phyloP scores from a whole-genome alignment of 2,888 invertebrate genomes.

The Drosophila demipolita region DNA sequence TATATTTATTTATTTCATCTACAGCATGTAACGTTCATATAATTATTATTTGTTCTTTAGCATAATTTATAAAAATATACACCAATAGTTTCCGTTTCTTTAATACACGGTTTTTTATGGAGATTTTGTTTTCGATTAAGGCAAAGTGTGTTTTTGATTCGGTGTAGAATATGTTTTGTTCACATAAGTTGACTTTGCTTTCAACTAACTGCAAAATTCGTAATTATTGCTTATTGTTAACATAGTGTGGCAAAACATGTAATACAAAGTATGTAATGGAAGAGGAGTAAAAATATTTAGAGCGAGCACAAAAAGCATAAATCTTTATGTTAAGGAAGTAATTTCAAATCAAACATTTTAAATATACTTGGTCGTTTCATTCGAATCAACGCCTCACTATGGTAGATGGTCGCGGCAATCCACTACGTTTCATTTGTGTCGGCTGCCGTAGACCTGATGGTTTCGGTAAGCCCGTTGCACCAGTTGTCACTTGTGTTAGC shows the following conservation, averaged over 20 bases:
- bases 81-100: slow-evolving; percentile 27
- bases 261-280: slow-evolving; percentile 6
- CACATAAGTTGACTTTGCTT: slow-evolving; percentile 9
- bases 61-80: slow-evolving; percentile 68
- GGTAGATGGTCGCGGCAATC: slow-evolving; percentile 83
- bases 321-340: not conserved
- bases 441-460: slow-evolving; percentile 83
- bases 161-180: not conserved
- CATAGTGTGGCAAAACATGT: slow-evolving; percentile 16
- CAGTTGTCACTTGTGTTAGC: slow-evolving; percentile 78
- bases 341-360: not conserved
- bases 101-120: slow-evolving; percentile 26
- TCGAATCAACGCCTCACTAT: slow-evolving; percentile 78
- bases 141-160: slow-evolving; percentile 41
- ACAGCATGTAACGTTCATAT: slow-evolving; percentile 60
- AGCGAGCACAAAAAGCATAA: slow-evolving; percentile 20
- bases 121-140: slow-evolving; percentile 38
- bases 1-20: slow-evolving; percentile 33
- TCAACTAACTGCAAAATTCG: slow-evolving; percentile 37
- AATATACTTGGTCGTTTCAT: not conserved
- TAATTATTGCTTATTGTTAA: slow-evolving; percentile 14
- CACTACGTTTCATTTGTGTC: slow-evolving; percentile 83
- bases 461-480: slow-evolving; percentile 82
- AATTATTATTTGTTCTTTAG: slow-evolving; percentile 23
- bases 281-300: slow-evolving; percentile 1